phyloP scores from a whole-genome alignment of 2,888 invertebrate species.

The Lepidocyrtinus sp. region DNA sequence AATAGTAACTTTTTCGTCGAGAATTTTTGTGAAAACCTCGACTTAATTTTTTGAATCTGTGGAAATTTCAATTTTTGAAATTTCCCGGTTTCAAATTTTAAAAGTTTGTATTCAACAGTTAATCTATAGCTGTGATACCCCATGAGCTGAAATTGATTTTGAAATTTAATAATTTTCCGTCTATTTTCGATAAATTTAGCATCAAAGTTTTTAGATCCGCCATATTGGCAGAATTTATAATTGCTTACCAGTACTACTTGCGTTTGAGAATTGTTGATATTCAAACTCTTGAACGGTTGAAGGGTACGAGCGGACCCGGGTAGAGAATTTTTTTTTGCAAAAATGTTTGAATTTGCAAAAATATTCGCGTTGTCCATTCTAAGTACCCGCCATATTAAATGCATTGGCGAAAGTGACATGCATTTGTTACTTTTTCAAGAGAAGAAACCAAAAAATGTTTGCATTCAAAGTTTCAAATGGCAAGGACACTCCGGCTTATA shows the following conservation, averaged over 20 bases:
- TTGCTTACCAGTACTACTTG: background rate
- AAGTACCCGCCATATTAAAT: slow-evolving; percentile 29
- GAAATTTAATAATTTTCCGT: background rate
- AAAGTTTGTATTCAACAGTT: background rate
- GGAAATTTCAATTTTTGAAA: slow-evolving; percentile 22
- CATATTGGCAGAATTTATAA: slow-evolving; percentile 31
- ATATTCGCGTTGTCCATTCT: background rate
- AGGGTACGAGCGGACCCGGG: background rate
- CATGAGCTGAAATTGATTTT: background rate
- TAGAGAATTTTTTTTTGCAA: background rate
- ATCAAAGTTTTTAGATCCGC: slow-evolving; percentile 33
- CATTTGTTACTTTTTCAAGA: background rate
- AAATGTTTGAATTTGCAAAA: background rate
- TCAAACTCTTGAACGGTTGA: background rate
- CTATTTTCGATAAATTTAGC: slow-evolving; percentile 17
- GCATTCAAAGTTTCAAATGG: background rate
- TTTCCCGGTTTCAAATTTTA: slow-evolving; percentile 9
- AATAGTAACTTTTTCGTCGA: background rate
- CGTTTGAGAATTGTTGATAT: background rate
- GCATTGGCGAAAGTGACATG: background rate
- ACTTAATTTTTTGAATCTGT: background rate
- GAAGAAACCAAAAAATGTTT: background rate
- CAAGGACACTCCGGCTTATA: background rate
- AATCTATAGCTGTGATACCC: background rate
- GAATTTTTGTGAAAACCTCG: background rate